These are phyloP conservation scores for Eledona agricola DNA, from an alignment of 2,888 invertebrate genomes.

Conservation along the genomic window DNA sequence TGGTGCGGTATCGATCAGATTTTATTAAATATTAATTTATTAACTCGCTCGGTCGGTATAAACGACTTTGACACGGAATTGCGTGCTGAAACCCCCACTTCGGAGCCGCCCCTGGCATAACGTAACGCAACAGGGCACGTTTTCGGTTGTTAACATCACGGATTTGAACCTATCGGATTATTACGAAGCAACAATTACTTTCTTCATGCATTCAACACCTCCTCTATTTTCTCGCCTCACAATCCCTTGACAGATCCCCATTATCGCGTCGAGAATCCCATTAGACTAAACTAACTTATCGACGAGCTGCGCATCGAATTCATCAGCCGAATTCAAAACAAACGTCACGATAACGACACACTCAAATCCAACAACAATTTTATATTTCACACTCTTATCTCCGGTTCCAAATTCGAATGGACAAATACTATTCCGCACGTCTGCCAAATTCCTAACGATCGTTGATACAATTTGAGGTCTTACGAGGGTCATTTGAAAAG, in stretches of 20 bases:
- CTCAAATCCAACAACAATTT: background rate
- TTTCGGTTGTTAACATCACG: background rate
- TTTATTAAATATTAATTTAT: conserved; percentile 55
- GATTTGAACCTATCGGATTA: background rate
- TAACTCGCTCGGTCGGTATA: conserved; percentile 52
- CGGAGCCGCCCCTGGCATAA: conserved; percentile 34
- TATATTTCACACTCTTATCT: no score
- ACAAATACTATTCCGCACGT: no score
- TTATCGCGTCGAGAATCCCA: no score
- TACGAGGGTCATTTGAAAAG: no score
- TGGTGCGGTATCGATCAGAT: conserved; percentile 48
- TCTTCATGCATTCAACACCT: background rate
- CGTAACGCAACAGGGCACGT: conserved; percentile 26
- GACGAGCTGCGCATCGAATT: no score
- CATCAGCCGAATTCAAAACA: background rate
- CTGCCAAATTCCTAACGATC: no score
- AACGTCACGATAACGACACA: conserved; percentile 1
- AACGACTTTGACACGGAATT: conserved; percentile 52
- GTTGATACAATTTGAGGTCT: no score
- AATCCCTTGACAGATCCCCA: no score
- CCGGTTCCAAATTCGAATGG: no score
- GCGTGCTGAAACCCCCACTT: conserved; percentile 51
- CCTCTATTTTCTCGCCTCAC: no score
- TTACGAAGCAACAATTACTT: background rate
- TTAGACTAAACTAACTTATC: no score